Base-by-base conservation (phyloP, 2,888 invertebrate genomes). In the Tetragonula carbonaria region DNA sequence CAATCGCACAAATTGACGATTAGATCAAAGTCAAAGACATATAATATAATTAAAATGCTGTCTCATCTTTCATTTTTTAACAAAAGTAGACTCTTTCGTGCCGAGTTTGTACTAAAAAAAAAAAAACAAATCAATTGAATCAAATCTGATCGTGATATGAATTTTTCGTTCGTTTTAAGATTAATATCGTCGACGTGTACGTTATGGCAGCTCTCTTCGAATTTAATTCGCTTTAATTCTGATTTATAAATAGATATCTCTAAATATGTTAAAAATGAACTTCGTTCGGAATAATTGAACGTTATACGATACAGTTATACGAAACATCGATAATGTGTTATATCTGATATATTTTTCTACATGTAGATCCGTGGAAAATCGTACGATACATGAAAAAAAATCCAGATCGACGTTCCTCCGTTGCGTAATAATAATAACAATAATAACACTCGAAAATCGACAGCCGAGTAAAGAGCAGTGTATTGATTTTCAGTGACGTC, bases 401-500 rank as follows among this genome's bases (percentile, higher is more conserved):
- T 45, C n/a, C n/a, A 14, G 2, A 45, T 66, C 45, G 28, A 45
- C 66, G 18, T 45, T n/a, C 28, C 28, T 28, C 28, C n/a, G n/a
- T n/a, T 66, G 14, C 16, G n/a, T 45, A 45, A 38, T 66, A 66
- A 16, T 66, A 45, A 45, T 45, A 45, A 45, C 8, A 45, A 45
- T 45, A 8, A 45, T 45, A 8, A 8, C 8, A n/a, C n/a, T 66
- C 45, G 45, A 66, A 66, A 66, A 66, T 66, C 66, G 3, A 66
- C 45, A 66, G 45, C 14, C 23, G n/a, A 14, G 45, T 45, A 62
- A 72, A 23, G 72, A 73, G 33, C 33, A 33, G 45, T 50, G 50
- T 74, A 74, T 74, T 50, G 62, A 74, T 74, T 63, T 74, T 51
- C 50, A 33, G 50, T 14, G n/a, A 63, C 51, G 53, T 53, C 18